Evolutionary conservation across 2,113 vertebrate genomes (phyloP), one percentile per base, ranked within the genome.

Genomic region (Silurus meridionalis): DNA sequence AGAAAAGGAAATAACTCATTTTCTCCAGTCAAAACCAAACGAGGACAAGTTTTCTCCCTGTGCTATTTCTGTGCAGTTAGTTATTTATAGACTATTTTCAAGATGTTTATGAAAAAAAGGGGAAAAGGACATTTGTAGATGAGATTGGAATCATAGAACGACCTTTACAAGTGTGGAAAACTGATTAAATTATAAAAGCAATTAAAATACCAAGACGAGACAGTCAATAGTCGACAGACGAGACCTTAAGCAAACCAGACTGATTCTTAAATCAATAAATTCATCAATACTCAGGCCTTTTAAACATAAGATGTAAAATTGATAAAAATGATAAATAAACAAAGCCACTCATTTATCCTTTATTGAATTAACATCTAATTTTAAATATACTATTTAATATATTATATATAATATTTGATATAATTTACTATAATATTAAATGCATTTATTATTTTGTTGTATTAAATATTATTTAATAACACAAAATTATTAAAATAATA

Each of bases 1-100:
- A 80, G 78, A 80, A 80, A 79, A 58, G 55, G 77, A 79, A 80
- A 80, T 46, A 61, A 23, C 25, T 80, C 1, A 46, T 80, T 80
- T 80, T 61, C 25, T 61, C 8, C 19, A 37, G 25, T 61, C 57
- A 80, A 11, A 80, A 55, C 50, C 25, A 77, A 25, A 60, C 1
- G 3, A 21, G 25, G 53, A 60, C 17, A 2, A 13, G 1, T 80
- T 23, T 48, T 37, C 2, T 37, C 37, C 37, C 37, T 14, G 53
- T 5, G 7, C 52, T 0, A 46, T 80, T 80, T 80, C 78, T 21
- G 57, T 2, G 9, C 8, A 0, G 14, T 2, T 7, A 9, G 55
- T 19, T 80, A 80, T 60, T 80, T 80, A 37, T 80, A 46, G 57
- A 23, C 17, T 3, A 9, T 80, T 80, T 80, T 80, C 4, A 60